Percentiles rank a stretch among this genome's conserved stretches.
These are phyloP conservation scores for Andrena camellia DNA, from an alignment of 2,888 invertebrate genomes.

Conservation along the genomic window DNA sequence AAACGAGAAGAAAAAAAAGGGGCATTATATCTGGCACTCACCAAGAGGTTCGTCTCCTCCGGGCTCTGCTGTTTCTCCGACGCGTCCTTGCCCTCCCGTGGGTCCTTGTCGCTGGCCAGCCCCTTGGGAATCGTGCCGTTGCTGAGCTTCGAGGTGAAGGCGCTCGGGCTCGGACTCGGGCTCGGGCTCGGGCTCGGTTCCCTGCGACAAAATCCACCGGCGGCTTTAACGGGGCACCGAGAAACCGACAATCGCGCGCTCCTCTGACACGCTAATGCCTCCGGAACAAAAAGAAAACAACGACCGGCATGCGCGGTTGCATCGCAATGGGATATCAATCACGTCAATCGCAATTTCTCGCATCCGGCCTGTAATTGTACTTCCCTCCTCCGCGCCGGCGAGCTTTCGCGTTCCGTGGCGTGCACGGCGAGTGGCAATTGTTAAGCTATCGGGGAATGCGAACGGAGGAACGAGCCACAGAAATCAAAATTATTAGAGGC, in stretches of 20 bases:
- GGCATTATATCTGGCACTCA: conserved; percentile 58
- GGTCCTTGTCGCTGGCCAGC: conserved; percentile 73
- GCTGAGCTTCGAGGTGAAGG: conserved; percentile 79
- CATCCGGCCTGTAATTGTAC: conserved; percentile 60
- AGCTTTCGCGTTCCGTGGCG: conserved; percentile 42
- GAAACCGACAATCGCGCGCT: not conserved
- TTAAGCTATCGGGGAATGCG: too few relatives aligned
- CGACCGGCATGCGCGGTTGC: conserved; percentile 40
- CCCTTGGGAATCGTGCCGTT: conserved; percentile 83
- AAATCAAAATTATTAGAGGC: too few relatives aligned
- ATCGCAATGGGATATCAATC: conserved; percentile 63
- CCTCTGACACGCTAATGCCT: conserved; percentile 12
- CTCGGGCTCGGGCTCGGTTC: conserved; percentile 65
- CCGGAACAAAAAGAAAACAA: conserved; percentile 53
- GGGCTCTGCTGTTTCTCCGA: conserved; percentile 81
- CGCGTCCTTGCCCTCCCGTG: conserved; percentile 69
- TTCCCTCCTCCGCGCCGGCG: conserved; percentile 34
- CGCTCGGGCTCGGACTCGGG: conserved; percentile 68
- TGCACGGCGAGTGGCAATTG: not conserved
- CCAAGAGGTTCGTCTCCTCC: conserved; percentile 81
- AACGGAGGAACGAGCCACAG: too few relatives aligned
- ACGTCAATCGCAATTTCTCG: conserved; percentile 67
- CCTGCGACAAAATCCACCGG: conserved; percentile 38
- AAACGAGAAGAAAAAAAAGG: not conserved
- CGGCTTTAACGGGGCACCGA: not conserved